Conservation (phyloP, 30 jellyfish, hydroid and myxozoan genomes). For the Aurelia aurita region DNA sequence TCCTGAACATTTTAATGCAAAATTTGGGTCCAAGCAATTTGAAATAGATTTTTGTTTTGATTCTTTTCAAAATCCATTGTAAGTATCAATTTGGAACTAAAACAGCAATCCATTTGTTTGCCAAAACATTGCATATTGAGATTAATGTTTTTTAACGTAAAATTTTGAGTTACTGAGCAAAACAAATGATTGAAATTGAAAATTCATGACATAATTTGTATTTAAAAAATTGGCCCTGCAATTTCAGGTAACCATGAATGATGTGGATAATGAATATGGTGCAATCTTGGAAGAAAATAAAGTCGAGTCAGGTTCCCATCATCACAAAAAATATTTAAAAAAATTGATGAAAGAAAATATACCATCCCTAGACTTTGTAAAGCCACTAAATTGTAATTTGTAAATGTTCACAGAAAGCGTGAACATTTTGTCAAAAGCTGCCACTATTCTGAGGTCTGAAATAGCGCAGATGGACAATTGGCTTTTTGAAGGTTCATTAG, state of each 20-base stretch:
- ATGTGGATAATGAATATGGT: constrained; percentile 9
- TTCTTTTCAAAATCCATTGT: no score
- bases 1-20: background rate
- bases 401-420: no score
- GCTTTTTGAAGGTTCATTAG: constrained; percentile 35
- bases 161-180: background rate
- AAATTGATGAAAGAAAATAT: no score
- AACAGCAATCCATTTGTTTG: background rate
- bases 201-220: no score
- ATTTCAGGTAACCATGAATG: constrained; percentile 38
- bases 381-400: no score
- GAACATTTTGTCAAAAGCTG: constrained; percentile 14
- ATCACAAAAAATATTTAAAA: no score
- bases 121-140: no score
- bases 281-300: constrained; percentile 22
- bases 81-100: background rate
- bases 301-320: constrained; percentile 25
- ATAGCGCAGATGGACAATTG: constrained; percentile 9
- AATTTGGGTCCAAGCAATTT: background rate
- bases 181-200: background rate
- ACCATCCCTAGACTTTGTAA: constrained; percentile 23
- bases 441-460: constrained; percentile 16
- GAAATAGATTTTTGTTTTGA: background rate
- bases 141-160: no score
- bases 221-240: background rate